These are phyloP conservation scores for Calycopis cecrops DNA, from an alignment of 1,140 invertebrate species.

Conservation along the genomic window DNA sequence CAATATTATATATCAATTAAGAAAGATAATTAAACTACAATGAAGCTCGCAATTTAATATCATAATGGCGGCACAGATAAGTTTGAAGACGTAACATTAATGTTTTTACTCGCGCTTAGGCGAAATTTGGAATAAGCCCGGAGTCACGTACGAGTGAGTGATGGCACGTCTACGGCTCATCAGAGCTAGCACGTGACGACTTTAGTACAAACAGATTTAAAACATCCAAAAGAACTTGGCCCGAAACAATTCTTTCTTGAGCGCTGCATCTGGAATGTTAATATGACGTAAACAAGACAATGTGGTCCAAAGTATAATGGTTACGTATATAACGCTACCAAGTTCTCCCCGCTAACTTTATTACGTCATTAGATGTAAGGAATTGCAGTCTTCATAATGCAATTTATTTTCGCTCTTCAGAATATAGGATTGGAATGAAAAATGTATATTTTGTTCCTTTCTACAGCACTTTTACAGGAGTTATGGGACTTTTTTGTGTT, in stretches of 20 bases:
- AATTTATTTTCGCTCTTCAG: conserved; percentile 15
- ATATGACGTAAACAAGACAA: conserved; percentile 16
- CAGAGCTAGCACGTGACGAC: conserved; percentile 64
- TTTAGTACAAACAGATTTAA: conserved; percentile 34
- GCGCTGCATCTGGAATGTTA: background rate
- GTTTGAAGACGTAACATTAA: conserved; percentile 8
- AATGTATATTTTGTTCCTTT: background rate
- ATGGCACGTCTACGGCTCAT: conserved; percentile 67
- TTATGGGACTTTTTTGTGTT: too few species aligned
- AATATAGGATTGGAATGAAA: conserved; percentile 12
- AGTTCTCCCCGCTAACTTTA: conserved; percentile 18
- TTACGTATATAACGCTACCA: conserved; percentile 7
- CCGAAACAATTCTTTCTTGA: conserved; percentile 13
- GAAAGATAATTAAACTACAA: conserved; percentile 5
- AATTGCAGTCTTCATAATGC: conserved; percentile 15
- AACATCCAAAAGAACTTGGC: conserved; percentile 18
- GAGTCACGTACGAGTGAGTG: conserved; percentile 40
- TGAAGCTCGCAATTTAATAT: conserved; percentile 1
- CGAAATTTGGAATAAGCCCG: conserved; percentile 12
- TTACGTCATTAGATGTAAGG: conserved; percentile 17
- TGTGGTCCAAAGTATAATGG: conserved; percentile 14
- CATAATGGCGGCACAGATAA: conserved; percentile 1
- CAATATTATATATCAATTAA: conserved; percentile 7
- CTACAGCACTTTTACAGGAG: too few species aligned
- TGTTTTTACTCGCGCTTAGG: background rate